These are phyloP conservation scores for Argyresthia albistria DNA, from an alignment of 2,888 invertebrate genomes.

Conservation along the genomic window DNA sequence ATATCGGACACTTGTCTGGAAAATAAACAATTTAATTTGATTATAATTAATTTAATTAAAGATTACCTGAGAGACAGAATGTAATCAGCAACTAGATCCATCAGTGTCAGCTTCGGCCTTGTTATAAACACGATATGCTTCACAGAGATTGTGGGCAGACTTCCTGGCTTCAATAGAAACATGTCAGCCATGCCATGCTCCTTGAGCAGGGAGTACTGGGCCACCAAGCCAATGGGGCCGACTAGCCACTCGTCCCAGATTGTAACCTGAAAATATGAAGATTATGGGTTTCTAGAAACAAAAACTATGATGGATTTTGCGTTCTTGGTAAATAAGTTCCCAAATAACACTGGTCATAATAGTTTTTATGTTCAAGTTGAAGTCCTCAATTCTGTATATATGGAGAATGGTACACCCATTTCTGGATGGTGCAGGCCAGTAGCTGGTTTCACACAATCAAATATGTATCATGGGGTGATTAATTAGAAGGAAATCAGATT, in stretches of 20 bases:
- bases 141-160: slow-evolving; percentile 79
- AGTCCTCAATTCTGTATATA: no score
- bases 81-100: slow-evolving; percentile 89
- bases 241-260: slow-evolving; percentile 92
- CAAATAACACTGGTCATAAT: no score
- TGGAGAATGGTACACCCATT: no score
- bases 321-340: not conserved
- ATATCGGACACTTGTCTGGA: no score
- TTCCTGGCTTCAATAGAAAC: slow-evolving; percentile 81
- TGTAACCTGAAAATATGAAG: slow-evolving; percentile 69
- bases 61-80: not conserved
- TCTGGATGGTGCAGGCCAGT: no score
- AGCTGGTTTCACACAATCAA: no score
- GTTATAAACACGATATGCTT: slow-evolving; percentile 92
- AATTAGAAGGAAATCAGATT: no score
- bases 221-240: slow-evolving; percentile 89
- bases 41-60: no score
- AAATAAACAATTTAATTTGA: no score
- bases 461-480: no score
- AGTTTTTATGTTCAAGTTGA: no score
- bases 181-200: slow-evolving; percentile 90
- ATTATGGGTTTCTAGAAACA: not conserved
- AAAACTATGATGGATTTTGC: not conserved
- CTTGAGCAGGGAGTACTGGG: slow-evolving; percentile 82
- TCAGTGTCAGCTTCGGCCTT: slow-evolving; percentile 83